A percentile compares a stretch with the other conserved stretches of the same genome.
Conservation (phyloP, 2,888 invertebrate genomes). For the Ethmia dodecea region DNA sequence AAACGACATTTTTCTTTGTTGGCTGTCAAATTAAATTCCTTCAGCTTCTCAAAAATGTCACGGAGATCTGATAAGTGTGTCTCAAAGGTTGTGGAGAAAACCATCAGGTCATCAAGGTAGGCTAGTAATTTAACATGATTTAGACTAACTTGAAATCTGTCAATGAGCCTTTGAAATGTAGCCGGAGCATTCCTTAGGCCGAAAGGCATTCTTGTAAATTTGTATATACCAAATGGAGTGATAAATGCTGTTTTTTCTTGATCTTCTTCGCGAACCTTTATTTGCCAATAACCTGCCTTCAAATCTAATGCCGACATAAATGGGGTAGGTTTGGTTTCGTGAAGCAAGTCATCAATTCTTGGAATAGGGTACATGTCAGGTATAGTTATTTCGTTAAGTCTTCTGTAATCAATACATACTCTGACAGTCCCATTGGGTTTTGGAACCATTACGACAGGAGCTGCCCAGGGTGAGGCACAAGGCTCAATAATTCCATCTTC, state of each 20-base stretch:
- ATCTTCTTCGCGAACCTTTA: slow-evolving; percentile 22
- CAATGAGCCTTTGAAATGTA: slow-evolving; percentile 32
- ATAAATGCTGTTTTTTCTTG: slow-evolving; percentile 32
- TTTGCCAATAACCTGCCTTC: slow-evolving; percentile 25
- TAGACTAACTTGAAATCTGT: slow-evolving; percentile 22
- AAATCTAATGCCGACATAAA: slow-evolving; percentile 27
- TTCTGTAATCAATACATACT: slow-evolving; percentile 37
- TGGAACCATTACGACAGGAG: slow-evolving; percentile 38
- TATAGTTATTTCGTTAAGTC: slow-evolving; percentile 19
- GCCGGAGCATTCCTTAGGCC: slow-evolving; percentile 33
- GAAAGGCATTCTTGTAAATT: slow-evolving; percentile 34
- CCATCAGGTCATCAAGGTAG: slow-evolving; percentile 29
- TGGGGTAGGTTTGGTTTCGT: slow-evolving; percentile 24
- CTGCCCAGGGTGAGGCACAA: slow-evolving; percentile 35
- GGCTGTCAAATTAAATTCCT: slow-evolving; percentile 16
- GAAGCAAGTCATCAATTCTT: slow-evolving; percentile 36
- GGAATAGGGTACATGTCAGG: slow-evolving; percentile 38
- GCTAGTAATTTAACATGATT: slow-evolving; percentile 17
- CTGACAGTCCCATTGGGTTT: slow-evolving; percentile 30
- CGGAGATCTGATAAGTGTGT: not conserved
- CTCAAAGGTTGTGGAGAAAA: slow-evolving; percentile 20
- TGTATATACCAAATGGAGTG: slow-evolving; percentile 28
- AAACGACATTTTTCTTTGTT: slow-evolving; percentile 21
- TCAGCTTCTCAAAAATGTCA: slow-evolving; percentile 15
- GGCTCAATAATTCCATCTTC: slow-evolving; percentile 30